Evolutionary conservation across 2,113 vertebrate species (phyloP), one percentile per base, ranked within the genome.

Genomic region (Nesogale talazaci): DNA sequence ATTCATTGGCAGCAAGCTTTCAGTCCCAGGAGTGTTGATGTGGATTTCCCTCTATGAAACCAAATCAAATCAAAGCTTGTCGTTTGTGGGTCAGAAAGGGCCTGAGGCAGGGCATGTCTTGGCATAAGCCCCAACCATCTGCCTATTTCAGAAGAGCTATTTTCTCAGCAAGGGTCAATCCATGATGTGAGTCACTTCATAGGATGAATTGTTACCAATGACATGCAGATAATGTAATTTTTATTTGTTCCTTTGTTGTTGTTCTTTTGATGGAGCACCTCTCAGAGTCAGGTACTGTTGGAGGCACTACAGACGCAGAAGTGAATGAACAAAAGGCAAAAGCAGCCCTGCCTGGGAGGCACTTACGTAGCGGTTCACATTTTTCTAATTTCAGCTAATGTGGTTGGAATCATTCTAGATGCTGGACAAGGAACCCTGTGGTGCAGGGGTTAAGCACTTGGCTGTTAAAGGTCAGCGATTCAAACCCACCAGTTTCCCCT

Each of bases 91-190:
- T 90, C 6, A 2, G 69, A 91, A 95, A 90, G 93, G 59, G 86
- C 90, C 93, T 88, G 27, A 17, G 57, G 85, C 88, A 86, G 19
- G 46, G 20, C 4, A 46, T 75, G 8, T 23, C n/a, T 34, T 91
- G 74, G 86, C 69, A 34, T 63, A 27, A 3, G 59, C 40, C 6
- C 27, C 59, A 89, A 76, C 82, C 92, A 95, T 94, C 94, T 96
- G 93, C 93, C 92, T 86, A 59, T 88, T 70, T 85, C 59, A 36
- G 27, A 38, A 29, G 40, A n/a, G 36, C 56, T 65, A 6, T n/a
- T 38, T 36, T 57, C 59, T 88, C 75, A 65, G 29, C 25, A 65
- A 92, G 59, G 15, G 23, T 42, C 92, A 77, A 12, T 36, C 29
- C 56, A 86, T 34, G 88, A 81, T 86, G 74, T 42, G 77, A 52